Percentiles rank a stretch among this genome's conserved stretches.
Conservation (phyloP, 37 sponge, comb jelly and placozoan genomes). For the Lycopodina hypogea region DNA sequence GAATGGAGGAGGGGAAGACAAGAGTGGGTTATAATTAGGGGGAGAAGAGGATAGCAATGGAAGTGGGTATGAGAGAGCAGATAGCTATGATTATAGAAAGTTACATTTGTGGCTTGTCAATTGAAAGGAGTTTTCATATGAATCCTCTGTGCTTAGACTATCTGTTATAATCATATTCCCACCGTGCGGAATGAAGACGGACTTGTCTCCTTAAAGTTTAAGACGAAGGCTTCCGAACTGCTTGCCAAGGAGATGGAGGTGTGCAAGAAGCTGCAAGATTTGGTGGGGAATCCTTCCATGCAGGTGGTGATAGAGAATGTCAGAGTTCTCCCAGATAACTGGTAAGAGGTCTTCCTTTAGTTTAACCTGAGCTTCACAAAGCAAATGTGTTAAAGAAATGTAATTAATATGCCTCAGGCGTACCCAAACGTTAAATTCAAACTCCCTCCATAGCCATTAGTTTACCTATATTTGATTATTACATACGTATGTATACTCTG, state of each 20-base stretch:
- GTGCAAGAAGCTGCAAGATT: slow-evolving; percentile 26
- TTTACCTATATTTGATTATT: too few relatives aligned
- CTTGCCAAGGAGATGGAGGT: slow-evolving; percentile 35
- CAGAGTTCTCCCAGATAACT: slow-evolving; percentile 67
- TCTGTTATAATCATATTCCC: slow-evolving; percentile 79
- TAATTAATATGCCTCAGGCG: too few relatives aligned
- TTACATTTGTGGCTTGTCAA: background rate
- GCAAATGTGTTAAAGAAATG: too few relatives aligned
- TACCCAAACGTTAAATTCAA: too few relatives aligned
- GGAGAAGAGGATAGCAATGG: too few relatives aligned
- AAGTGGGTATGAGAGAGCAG: too few relatives aligned
- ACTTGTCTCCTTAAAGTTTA: slow-evolving; percentile 72
- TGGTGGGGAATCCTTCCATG: slow-evolving; percentile 34
- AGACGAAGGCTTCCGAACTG: slow-evolving; percentile 49
- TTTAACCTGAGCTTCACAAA: too few relatives aligned
- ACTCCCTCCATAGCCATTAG: too few relatives aligned
- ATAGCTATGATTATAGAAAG: background rate
- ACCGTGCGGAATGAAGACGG: slow-evolving; percentile 82
- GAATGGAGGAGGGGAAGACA: background rate
- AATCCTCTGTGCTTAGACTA: slow-evolving; percentile 27
- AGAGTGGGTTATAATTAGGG: background rate
- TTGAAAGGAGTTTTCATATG: background rate
- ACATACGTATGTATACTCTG: too few relatives aligned
- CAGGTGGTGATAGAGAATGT: slow-evolving; percentile 63
- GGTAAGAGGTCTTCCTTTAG: slow-evolving; percentile 17